Evolutionary conservation across 64 coral and sea anemone genomes (phyloP).

Genomic region (Astreopora myriophthalma): DNA sequence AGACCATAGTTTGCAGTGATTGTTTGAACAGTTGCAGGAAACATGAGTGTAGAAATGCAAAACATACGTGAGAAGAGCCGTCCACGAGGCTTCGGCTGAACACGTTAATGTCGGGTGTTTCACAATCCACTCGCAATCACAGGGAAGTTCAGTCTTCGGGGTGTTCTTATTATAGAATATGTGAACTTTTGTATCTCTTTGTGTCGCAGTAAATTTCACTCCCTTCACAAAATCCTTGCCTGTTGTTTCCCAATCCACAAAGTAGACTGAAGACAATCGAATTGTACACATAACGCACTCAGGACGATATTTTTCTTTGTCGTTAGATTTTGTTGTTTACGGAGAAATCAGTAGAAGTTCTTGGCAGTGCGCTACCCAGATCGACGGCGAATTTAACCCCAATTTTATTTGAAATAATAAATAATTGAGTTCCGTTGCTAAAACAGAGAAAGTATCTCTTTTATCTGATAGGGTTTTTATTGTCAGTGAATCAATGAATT

Average conservation of each 20-base stretch:
- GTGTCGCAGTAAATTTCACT: slow-evolving; percentile 79
- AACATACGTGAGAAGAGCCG: slow-evolving; percentile 81
- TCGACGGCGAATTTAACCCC: neutral
- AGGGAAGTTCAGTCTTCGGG: slow-evolving; percentile 40
- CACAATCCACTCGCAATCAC: slow-evolving; percentile 79
- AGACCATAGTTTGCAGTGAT: slow-evolving; percentile 63
- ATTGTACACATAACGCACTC: slow-evolving; percentile 74
- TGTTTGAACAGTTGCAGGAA: slow-evolving; percentile 61
- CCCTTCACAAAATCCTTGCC: slow-evolving; percentile 86
- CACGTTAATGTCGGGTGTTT: slow-evolving; percentile 75
- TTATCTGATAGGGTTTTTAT: slow-evolving; percentile 2
- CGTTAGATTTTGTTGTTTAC: no score
- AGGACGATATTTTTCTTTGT: neutral
- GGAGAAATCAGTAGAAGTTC: neutral
- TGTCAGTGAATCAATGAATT: neutral
- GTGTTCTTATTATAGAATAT: slow-evolving; percentile 92
- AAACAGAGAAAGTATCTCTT: neutral
- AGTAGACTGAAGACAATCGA: slow-evolving; percentile 68
- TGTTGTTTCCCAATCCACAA: slow-evolving; percentile 90
- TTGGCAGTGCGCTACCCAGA: neutral
- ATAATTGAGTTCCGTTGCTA: slow-evolving; percentile 42
- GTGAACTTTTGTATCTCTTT: slow-evolving; percentile 73
- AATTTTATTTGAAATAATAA: neutral
- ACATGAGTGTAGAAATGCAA: slow-evolving; percentile 89
- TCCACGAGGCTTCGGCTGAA: slow-evolving; percentile 85